These are phyloP conservation scores for Cabera pusaria DNA, from an alignment of 2,888 invertebrate genomes.

Conservation along the genomic window DNA sequence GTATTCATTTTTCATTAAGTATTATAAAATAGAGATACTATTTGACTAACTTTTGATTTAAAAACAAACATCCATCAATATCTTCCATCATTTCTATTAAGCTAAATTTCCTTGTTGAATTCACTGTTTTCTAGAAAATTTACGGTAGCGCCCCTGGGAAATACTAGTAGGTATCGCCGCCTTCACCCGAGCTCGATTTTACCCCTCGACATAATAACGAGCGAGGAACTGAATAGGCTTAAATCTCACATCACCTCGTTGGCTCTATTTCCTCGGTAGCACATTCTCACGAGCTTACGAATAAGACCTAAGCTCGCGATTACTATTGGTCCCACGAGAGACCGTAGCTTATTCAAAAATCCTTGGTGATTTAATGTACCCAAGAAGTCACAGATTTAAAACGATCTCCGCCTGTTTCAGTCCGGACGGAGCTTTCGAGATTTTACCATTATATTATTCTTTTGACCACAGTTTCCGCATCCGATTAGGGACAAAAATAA, in stretches of 20 bases:
- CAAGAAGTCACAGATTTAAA: constrained; percentile 46
- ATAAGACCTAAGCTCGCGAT: constrained; percentile 47
- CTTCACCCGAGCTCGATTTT: constrained; percentile 23
- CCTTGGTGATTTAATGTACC: constrained; percentile 58
- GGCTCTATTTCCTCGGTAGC: constrained; percentile 35
- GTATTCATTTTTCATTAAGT: too few species aligned
- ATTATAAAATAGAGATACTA: too few species aligned
- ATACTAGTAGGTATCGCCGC: constrained; percentile 35
- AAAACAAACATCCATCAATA: too few species aligned
- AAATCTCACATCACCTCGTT: constrained; percentile 42
- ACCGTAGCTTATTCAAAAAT: constrained; percentile 60
- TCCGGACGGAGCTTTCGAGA: constrained; percentile 34
- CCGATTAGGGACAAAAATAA: constrained; percentile 31
- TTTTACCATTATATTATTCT: constrained; percentile 38
- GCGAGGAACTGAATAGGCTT: constrained; percentile 39
- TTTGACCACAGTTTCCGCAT: constrained; percentile 38
- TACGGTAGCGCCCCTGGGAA: constrained; percentile 46
- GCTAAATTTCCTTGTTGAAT: constrained; percentile 25
- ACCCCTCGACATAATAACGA: constrained; percentile 41
- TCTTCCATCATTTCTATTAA: too few species aligned
- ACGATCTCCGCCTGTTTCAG: constrained; percentile 38
- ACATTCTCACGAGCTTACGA: constrained; percentile 23
- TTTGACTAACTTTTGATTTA: too few species aligned
- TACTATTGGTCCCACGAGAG: constrained; percentile 52
- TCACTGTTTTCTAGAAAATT: constrained; percentile 45